Conservation (phyloP, 2,797 vertebrate species). For the Coranthus polyacanthus region DNA sequence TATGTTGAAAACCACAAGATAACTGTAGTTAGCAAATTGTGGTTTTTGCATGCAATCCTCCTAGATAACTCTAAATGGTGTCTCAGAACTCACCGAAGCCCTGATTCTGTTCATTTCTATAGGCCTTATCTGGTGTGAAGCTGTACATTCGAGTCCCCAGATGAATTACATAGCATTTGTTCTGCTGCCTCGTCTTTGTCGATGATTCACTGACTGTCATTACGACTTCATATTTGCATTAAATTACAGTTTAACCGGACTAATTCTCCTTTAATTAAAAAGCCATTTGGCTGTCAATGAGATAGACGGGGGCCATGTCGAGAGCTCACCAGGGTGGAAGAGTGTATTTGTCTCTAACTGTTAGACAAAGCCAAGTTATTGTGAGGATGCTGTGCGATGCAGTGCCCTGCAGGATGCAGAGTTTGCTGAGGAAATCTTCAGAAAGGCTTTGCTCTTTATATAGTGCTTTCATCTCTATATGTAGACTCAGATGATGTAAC, state of each 20-base stretch:
- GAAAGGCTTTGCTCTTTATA: slow-evolving; percentile 8
- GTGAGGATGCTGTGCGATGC: slow-evolving; percentile 36
- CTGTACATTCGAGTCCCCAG: slow-evolving; percentile 68
- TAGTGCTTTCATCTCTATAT: slow-evolving; percentile 9
- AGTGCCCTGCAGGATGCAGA: slow-evolving; percentile 19
- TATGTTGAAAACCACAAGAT: no score
- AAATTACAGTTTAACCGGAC: slow-evolving; percentile 96
- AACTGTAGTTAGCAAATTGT: slow-evolving; percentile 40
- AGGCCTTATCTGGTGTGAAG: slow-evolving; percentile 70
- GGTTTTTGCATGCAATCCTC: slow-evolving; percentile 36
- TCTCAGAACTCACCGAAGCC: slow-evolving; percentile 35
- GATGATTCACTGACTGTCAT: slow-evolving; percentile 95
- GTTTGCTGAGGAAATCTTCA: slow-evolving; percentile 35
- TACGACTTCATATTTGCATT: slow-evolving; percentile 97
- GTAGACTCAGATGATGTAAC: slow-evolving; percentile 11
- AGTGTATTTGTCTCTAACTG: slow-evolving; percentile 70
- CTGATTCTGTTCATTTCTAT: slow-evolving; percentile 55
- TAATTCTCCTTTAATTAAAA: slow-evolving; percentile 98
- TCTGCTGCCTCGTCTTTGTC: slow-evolving; percentile 89
- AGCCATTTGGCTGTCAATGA: slow-evolving; percentile 92
- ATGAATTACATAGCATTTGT: slow-evolving; percentile 83
- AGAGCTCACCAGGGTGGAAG: slow-evolving; percentile 80
- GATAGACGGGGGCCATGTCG: slow-evolving; percentile 86
- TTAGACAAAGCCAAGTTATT: slow-evolving; percentile 51
- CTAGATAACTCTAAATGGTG: slow-evolving; percentile 48